phyloP scores from a whole-genome alignment of 2,888 invertebrate species.

The Trissolcus japonicus region DNA sequence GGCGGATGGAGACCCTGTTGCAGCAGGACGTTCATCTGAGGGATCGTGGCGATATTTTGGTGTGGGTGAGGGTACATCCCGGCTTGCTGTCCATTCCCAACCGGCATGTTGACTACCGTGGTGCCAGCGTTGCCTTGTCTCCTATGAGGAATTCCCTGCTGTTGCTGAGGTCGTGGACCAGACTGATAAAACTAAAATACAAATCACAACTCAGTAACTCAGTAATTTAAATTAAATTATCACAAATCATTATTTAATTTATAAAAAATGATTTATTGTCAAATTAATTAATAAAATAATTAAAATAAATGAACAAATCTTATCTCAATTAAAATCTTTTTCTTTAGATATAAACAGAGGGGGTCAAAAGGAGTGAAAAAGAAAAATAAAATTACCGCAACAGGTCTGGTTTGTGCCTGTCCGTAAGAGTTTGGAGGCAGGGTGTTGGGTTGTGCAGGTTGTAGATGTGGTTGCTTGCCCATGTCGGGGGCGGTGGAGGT shows the following conservation, averaged over 20 bases:
- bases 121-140: conserved; percentile 66
- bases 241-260: too few relatives aligned
- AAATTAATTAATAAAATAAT: too few relatives aligned
- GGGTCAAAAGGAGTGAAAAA: too few relatives aligned
- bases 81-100: conserved; percentile 68
- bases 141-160: conserved; percentile 69
- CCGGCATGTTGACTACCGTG: conserved; percentile 68
- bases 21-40: conserved; percentile 64
- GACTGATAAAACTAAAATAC: conserved; percentile 61
- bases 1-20: conserved; percentile 70
- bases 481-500: conserved; percentile 71
- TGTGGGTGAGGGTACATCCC: conserved; percentile 67
- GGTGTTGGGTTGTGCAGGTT: conserved; percentile 65
- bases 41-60: conserved; percentile 64
- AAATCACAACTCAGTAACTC: too few relatives aligned
- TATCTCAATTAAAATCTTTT: too few relatives aligned
- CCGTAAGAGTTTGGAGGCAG: conserved; percentile 67
- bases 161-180: conserved; percentile 68
- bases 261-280: too few relatives aligned
- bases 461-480: conserved; percentile 72
- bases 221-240: too few relatives aligned
- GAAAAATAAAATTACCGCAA: too few relatives aligned
- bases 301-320: too few relatives aligned
- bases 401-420: conserved; percentile 65
- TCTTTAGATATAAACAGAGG: too few relatives aligned